phyloP scores from a whole-genome alignment of 2,113 vertebrate species.

The Typhlomys cinereus region DNA sequence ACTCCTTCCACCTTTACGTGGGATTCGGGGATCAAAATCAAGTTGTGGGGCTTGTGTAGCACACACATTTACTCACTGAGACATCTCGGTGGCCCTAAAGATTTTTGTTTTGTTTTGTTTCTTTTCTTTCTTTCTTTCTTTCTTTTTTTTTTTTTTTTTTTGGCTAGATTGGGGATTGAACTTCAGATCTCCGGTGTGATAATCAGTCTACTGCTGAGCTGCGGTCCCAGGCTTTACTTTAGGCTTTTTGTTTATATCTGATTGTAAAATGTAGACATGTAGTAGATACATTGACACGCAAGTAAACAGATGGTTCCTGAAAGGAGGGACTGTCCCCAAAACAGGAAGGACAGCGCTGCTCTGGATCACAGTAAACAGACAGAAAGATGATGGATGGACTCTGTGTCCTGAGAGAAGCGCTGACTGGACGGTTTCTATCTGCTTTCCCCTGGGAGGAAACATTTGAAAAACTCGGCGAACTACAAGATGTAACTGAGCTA shows the following conservation, averaged over 20 bases:
- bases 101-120: too few relatives aligned
- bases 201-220: too few relatives aligned
- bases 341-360: slow-evolving; percentile 45
- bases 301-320: slow-evolving; percentile 53
- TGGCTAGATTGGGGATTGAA: too few relatives aligned
- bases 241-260: background rate
- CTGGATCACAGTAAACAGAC: slow-evolving; percentile 16
- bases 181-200: too few relatives aligned
- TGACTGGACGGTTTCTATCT: background rate
- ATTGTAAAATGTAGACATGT: background rate
- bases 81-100: too few relatives aligned
- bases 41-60: too few relatives aligned
- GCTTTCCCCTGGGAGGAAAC: background rate
- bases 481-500: background rate
- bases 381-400: background rate
- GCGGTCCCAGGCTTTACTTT: too few relatives aligned
- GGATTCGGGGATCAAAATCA: too few relatives aligned
- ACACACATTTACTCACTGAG: too few relatives aligned
- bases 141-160: too few relatives aligned
- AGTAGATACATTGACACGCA: background rate
- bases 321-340: slow-evolving; percentile 31
- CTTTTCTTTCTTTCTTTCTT: too few relatives aligned
- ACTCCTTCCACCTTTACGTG: too few relatives aligned
- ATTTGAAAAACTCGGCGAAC: background rate
- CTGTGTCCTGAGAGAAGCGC: background rate